Conservation (phyloP, 2,797 vertebrate genomes). For the Calcarius lapponicus region DNA sequence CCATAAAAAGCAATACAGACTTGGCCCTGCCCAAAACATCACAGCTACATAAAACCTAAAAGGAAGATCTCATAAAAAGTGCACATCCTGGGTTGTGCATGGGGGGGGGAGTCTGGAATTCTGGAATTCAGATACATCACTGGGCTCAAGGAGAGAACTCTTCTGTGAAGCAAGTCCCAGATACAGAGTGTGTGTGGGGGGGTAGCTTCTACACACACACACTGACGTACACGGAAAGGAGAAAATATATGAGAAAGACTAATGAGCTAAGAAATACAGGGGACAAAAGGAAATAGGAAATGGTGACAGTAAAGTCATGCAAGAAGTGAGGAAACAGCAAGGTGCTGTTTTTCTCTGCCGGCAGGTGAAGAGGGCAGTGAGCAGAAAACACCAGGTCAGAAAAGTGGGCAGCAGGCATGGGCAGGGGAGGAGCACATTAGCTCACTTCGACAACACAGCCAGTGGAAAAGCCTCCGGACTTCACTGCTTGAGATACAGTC, state of each 20-base stretch:
- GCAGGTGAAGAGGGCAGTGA: neutral
- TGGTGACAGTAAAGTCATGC: neutral
- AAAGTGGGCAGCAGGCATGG: neutral
- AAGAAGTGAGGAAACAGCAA: neutral
- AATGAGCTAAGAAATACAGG: neutral
- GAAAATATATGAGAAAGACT: neutral
- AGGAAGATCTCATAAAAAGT: neutral
- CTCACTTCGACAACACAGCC: neutral
- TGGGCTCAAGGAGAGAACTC: neutral
- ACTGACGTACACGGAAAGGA: fast-evolving
- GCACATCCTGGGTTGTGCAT: neutral
- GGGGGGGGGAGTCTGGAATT: neutral
- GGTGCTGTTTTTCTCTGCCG: neutral
- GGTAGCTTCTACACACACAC: neutral
- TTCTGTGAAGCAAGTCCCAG: neutral
- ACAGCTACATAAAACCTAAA: neutral
- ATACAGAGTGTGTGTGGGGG: neutral
- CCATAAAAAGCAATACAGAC: neutral
- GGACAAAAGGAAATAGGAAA: neutral
- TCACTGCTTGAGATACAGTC: neutral
- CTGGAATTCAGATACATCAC: neutral
- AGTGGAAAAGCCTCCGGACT: neutral
- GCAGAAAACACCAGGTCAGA: neutral
- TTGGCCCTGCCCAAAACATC: neutral
- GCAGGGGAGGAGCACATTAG: neutral